These are phyloP conservation scores for Torymus auratus DNA, from an alignment of 2,888 invertebrate genomes.

Conservation along the genomic window DNA sequence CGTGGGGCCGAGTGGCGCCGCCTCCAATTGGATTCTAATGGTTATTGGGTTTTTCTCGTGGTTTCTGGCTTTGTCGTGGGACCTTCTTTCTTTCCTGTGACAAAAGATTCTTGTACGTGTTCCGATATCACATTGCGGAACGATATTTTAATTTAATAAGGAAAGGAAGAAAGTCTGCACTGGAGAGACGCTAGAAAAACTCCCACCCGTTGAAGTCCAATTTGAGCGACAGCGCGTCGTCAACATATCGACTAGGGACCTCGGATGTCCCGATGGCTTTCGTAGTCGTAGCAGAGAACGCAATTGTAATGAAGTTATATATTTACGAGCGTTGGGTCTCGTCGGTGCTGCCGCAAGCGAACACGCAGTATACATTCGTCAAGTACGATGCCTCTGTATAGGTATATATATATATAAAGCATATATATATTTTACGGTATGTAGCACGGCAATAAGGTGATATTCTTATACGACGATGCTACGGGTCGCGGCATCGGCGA, in stretches of 20 bases:
- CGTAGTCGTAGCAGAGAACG: too few relatives aligned
- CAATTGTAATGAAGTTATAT: background rate
- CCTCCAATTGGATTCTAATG: too few relatives aligned
- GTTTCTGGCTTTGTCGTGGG: background rate
- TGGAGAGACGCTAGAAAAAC: background rate
- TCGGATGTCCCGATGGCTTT: background rate
- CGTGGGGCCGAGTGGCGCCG: too few relatives aligned
- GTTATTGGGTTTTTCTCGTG: too few relatives aligned
- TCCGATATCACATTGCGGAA: too few relatives aligned
- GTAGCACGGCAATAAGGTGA: background rate
- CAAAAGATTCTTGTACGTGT: slow-evolving; percentile 13
- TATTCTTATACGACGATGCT: slow-evolving; percentile 40
- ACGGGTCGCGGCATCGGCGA: slow-evolving; percentile 6
- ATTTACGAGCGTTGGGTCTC: background rate
- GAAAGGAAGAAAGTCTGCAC: background rate
- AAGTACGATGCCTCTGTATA: slow-evolving; percentile 2
- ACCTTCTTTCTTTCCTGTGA: background rate
- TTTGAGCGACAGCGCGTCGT: background rate
- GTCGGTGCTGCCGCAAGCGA: slow-evolving; percentile 18
- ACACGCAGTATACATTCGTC: background rate
- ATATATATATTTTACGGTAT: slow-evolving; percentile 18
- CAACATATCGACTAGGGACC: slow-evolving; percentile 20
- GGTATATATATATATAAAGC: slow-evolving; percentile 21
- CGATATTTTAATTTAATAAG: background rate
- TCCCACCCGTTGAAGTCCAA: background rate